Evolutionary conservation across 2,113 vertebrate genomes (phyloP), one percentile per base, ranked within the genome.

Genomic region (Strigops habroptila): DNA sequence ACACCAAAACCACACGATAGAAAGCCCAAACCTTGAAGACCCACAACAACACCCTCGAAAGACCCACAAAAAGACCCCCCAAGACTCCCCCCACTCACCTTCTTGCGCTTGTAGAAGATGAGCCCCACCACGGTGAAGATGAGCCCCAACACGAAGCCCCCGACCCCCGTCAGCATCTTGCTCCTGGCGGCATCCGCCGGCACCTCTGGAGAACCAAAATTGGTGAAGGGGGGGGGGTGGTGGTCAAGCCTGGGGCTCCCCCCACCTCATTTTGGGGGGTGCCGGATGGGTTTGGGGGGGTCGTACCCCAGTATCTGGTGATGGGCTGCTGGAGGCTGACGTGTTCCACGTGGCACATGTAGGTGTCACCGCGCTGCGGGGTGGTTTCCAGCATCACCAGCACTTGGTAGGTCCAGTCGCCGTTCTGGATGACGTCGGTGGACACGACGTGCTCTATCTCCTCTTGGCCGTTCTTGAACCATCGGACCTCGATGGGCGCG

Each of bases 341-440:
- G 16, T 63, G 83, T 55, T 79, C 68, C 55, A 84, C 84, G 14
- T 65, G 93, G 69, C 85, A 88, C 12, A 1, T 1, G 80, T 43
- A 88, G 63, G 23, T 13, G 25, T 75, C 62, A 18, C 67, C 43
- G 2, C 2, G 6, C 39, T 22, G 75, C 13, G 83, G 65, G 31
- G 2, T 30, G 69, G 48, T 85, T 18, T 94, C 75, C 85, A 85
- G 63, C 51, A 71, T 35, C 84, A 75, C 84, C 93, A 84, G 39
- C 49, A 81, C 68, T 64, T 81, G 84, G 80, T 85, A 75, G 80
- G 75, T 88, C 63, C 75, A 88, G 80, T 85, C 75, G 2, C 80
- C 59, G 4, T 84, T 91, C 49, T 39, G 84, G 6, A 88, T 87
- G 37, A 91, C 23, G 14, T 86, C 52, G 13, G 86, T 86, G 76